Evolutionary conservation across 2,797 vertebrate genomes (phyloP), one percentile per base, ranked within the genome.

Genomic region (Fistularia tabacaria): DNA sequence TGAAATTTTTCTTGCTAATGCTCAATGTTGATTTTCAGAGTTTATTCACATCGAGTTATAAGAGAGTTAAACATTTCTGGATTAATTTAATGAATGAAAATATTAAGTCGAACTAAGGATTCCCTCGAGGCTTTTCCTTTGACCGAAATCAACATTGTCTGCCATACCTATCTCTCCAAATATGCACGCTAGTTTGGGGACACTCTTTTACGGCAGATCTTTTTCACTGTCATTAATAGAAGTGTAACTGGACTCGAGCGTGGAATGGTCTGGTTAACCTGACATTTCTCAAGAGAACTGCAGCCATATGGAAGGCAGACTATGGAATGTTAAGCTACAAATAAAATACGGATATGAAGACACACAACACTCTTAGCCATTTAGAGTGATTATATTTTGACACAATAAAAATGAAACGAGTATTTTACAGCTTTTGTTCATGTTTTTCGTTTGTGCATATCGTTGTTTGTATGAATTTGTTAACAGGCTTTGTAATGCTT

Each of bases 291-390:
- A 25, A 64, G 76, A 73, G 71, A 81, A 74, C 55, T 60, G 76
- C 65, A 62, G 76, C 72, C 68, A 64, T 53, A 63, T 74, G 69
- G 74, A 78, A 79, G 71, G 71, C 36, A 71, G 71, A 73, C 50
- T 14, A 55, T 66, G 77, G 81, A 83, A 83, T 81, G 76, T 71
- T 66, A 54, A 71, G 68, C 64, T 62, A 75, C 51, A 77, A 81
- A 69, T 87, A 79, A 88, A 87, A 90, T 88, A 78, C 89, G 87
- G 85, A 90, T 65, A 75, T 81, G 56, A 69, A 77, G 54, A 14
- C 4, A 64, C 59, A 73, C 59, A 42, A 70, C 51, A 51, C 54
- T 37, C 47, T 39, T 66, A 45, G 43, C 7, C 1, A 6, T 8
- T n/a, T 12, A 8, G 7, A 14, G 7, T 41, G 50, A 14, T 41